Percentiles rank a stretch among this genome's conserved stretches.
phyloP scores from a whole-genome alignment of 1,140 invertebrate species.

The Lutraria rhynchaena region DNA sequence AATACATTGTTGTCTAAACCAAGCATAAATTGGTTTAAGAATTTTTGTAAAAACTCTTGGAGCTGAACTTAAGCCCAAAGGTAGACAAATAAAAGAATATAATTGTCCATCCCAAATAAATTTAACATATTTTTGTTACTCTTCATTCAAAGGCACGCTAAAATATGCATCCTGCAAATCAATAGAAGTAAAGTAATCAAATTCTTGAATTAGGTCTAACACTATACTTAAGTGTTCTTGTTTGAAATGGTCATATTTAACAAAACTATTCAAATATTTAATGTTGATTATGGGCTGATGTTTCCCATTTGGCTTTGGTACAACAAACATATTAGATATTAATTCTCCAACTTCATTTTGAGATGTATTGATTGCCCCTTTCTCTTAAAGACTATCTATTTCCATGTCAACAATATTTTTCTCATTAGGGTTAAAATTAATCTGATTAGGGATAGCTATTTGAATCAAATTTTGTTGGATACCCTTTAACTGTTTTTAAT shows the following conservation, averaged over 20 bases:
- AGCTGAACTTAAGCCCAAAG: conserved; percentile 39
- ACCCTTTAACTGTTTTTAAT: conserved; percentile 9
- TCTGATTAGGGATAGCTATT: background rate
- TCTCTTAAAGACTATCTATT: conserved; percentile 19
- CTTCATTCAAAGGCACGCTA: conserved; percentile 20
- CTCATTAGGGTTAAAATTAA: conserved; percentile 17
- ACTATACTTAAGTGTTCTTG: conserved; percentile 54
- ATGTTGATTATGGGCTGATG: conserved; percentile 55
- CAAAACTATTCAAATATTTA: conserved; percentile 56
- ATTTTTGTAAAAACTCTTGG: conserved; percentile 32
- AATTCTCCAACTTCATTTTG: conserved; percentile 38
- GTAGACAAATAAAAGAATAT: background rate
- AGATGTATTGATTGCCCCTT: conserved; percentile 43
- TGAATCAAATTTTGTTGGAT: conserved; percentile 13
- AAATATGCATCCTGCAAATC: conserved; percentile 39
- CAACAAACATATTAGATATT: conserved; percentile 62
- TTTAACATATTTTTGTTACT: conserved; percentile 39
- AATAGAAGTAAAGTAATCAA: conserved; percentile 40
- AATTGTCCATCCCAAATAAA: conserved; percentile 21
- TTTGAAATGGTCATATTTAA: conserved; percentile 63
- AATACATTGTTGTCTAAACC: background rate
- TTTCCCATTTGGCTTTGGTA: conserved; percentile 56
- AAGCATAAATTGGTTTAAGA: conserved; percentile 30
- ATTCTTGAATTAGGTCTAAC: conserved; percentile 37
- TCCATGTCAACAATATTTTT: conserved; percentile 32